Evolutionary conservation across 2,888 invertebrate genomes (phyloP), one percentile per base, ranked within the genome.

Genomic region (Pteria penguin): DNA sequence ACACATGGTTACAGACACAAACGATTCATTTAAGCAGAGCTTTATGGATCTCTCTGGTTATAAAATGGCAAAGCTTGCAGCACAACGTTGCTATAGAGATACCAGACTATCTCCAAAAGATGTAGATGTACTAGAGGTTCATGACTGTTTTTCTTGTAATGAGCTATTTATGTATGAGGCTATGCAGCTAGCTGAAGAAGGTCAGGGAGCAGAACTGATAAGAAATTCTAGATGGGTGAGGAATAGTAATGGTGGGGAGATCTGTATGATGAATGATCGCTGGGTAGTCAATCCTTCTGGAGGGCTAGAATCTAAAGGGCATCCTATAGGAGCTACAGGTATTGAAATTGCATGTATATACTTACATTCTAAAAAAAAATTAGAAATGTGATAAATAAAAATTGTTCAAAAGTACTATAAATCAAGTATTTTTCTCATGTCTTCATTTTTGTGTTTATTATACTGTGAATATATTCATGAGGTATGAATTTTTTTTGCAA

Each of bases 201-300:
- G 89, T 0, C 66, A 74, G 66, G 88, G 84, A 1, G 75, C 72
- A 11, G 76, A 82, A 29, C 71, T 89, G 66, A 78, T 89, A 29
- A 76, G 82, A 29, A 81, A 82, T 66, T 85, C 88, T 2, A 58
- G 79, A n/a, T 90, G 90, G 90, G 73, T 69, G 62, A 77, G 62
- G 27, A 90, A 88, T 72, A 79, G 61, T 8, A 54, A 77, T 45
- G 88, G 88, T n/a, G 89, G 90, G 52, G 98, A 98, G 62, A 93
- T 98, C 14, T 98, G 98, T 90, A 89, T 90, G 31, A 81, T 91
- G 54, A 93, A 93, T 84, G 99, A 99, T 32, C 96, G 96, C 91
- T 97, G 96, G 91, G 99, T 99, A 2, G 94, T 99, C n/a, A 99
- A 99, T 93, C 99, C 99, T 0, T 98, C 98, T 88, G 99, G 98